phyloP scores from a whole-genome alignment of 2,113 vertebrate genomes.

The Stictonetta naevosa region DNA sequence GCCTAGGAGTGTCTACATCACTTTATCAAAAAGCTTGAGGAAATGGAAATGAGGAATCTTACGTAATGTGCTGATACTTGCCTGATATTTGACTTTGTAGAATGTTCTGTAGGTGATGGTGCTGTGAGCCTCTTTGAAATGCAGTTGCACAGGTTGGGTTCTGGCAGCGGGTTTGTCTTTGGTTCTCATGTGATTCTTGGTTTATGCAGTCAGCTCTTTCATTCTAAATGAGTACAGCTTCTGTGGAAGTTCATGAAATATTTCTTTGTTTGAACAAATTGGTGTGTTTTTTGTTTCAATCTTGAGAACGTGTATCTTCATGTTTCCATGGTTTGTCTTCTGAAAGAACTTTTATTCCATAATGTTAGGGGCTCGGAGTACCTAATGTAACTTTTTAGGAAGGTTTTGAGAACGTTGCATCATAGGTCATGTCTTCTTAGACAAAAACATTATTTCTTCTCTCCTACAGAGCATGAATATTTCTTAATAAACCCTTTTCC shows the following conservation, averaged over 20 bases:
- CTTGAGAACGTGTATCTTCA: neutral
- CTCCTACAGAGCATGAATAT: neutral
- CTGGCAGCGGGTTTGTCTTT: neutral
- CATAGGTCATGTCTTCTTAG: neutral
- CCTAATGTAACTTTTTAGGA: neutral
- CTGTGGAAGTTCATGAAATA: neutral
- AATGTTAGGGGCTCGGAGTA: neutral
- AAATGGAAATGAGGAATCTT: neutral
- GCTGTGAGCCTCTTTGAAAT: neutral
- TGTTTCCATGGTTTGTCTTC: neutral
- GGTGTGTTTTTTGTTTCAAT: neutral
- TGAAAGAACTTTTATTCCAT: neutral
- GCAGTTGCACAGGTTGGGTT: neutral
- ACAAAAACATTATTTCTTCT: neutral
- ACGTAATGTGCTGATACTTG: neutral
- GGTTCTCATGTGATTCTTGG: neutral
- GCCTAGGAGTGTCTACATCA: too few relatives aligned
- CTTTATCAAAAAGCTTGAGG: neutral
- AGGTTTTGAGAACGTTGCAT: neutral
- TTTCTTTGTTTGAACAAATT: conserved; percentile 34
- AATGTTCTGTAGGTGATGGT: neutral
- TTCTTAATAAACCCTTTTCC: neutral
- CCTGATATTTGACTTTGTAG: neutral
- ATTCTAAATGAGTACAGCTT: neutral
- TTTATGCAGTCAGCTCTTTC: neutral